Evolutionary conservation across 2,888 invertebrate species (phyloP).

Genomic region (Colostygia pectinataria): DNA sequence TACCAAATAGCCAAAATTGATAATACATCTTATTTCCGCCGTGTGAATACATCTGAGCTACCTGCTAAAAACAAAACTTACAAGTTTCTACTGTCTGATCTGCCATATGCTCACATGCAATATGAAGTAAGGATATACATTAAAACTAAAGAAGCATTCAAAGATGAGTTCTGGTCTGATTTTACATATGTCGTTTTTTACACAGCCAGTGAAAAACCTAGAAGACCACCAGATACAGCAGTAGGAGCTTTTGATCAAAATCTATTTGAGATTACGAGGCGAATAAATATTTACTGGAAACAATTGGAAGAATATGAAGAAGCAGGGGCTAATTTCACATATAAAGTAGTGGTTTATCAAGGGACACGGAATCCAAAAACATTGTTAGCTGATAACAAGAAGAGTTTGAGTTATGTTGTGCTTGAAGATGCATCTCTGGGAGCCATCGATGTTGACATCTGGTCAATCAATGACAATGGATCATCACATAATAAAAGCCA

Average conservation of each 20-base stretch:
- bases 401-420: constrained; percentile 84
- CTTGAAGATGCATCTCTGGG: constrained; percentile 76
- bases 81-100: constrained; percentile 72
- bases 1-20: constrained; percentile 78
- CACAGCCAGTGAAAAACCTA: constrained; percentile 85
- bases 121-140: constrained; percentile 89
- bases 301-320: constrained; percentile 86
- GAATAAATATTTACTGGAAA: constrained; percentile 91
- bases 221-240: constrained; percentile 86
- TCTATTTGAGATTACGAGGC: constrained; percentile 76
- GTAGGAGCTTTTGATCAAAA: constrained; percentile 89
- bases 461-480: constrained; percentile 85
- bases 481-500: constrained; percentile 80
- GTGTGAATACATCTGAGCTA: constrained; percentile 59
- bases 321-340: constrained; percentile 89
- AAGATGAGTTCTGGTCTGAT: constrained; percentile 87
- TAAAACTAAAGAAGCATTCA: constrained; percentile 78
- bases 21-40: constrained; percentile 65
- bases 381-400: constrained; percentile 74
- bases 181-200: constrained; percentile 83
- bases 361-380: constrained; percentile 56
- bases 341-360: constrained; percentile 79
- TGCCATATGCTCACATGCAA: constrained; percentile 85
- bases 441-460: constrained; percentile 79
- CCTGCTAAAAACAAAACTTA: constrained; percentile 64